A percentile compares a stretch with the other conserved stretches of the same genome.
Conservation (phyloP, 2,888 invertebrate species). For the Lasioglossum oenotherae region DNA sequence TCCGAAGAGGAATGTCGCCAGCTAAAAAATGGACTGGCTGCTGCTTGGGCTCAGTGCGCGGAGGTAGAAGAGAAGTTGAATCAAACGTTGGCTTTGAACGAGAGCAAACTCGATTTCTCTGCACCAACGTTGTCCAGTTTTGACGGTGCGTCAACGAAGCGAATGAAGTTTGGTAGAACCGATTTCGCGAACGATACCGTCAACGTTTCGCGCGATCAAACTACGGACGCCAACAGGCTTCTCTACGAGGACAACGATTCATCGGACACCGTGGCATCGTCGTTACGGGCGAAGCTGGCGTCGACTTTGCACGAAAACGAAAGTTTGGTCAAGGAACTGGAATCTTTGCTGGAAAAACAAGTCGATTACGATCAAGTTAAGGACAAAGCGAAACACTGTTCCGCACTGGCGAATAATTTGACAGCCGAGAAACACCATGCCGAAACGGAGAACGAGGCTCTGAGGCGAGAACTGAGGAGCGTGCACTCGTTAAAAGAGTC, state of each 20-base stretch:
- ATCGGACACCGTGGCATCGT: slow-evolving; percentile 7
- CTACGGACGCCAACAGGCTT: slow-evolving; percentile 11
- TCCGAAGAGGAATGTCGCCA: slow-evolving; percentile 76
- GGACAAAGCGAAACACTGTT: slow-evolving; percentile 68
- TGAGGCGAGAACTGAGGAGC: slow-evolving; percentile 60
- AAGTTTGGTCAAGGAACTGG: slow-evolving; percentile 58
- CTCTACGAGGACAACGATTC: slow-evolving; percentile 40
- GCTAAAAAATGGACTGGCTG: slow-evolving; percentile 76
- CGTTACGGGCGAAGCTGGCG: slow-evolving; percentile 28
- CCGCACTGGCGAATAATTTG: slow-evolving; percentile 57
- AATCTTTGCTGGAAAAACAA: slow-evolving; percentile 65
- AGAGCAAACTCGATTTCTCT: slow-evolving; percentile 69
- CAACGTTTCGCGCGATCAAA: slow-evolving; percentile 27
- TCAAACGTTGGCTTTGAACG: slow-evolving; percentile 72
- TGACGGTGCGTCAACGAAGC: slow-evolving; percentile 33
- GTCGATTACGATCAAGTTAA: slow-evolving; percentile 70
- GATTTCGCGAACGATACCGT: slow-evolving; percentile 27
- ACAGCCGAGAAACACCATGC: slow-evolving; percentile 66
- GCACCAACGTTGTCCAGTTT: slow-evolving; percentile 31
- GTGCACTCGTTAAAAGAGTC: slow-evolving; percentile 65
- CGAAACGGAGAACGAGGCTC: slow-evolving; percentile 64
- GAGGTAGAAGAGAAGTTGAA: slow-evolving; percentile 78
- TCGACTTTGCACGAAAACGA: slow-evolving; percentile 55
- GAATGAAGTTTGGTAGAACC: slow-evolving; percentile 10
- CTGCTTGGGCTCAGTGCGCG: slow-evolving; percentile 81